phyloP scores from a whole-genome alignment of 2,888 invertebrate genomes.

The Nasonovia ribisnigri region DNA sequence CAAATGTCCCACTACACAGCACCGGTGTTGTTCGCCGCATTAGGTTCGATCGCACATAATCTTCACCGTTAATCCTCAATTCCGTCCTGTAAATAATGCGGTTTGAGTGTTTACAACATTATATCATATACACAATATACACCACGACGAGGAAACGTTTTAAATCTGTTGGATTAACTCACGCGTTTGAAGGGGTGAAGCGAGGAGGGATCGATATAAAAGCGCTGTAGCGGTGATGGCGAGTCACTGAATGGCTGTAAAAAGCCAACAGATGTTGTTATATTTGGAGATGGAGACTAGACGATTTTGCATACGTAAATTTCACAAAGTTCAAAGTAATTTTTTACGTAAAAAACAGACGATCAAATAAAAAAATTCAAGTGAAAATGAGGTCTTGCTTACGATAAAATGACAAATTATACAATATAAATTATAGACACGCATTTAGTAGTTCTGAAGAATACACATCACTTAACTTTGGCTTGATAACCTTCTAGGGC shows the following conservation, averaged over 20 bases:
- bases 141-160: background rate
- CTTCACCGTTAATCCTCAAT: constrained; percentile 7
- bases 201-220: background rate
- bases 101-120: background rate
- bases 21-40: background rate
- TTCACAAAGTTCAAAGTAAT: background rate
- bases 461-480: background rate
- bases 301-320: background rate
- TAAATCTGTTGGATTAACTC: constrained; percentile 27
- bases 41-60: background rate
- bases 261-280: background rate
- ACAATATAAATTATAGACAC: background rate
- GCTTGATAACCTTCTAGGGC: background rate
- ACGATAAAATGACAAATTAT: background rate
- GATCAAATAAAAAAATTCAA: too few species aligned
- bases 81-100: constrained; percentile 8
- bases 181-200: too few species aligned
- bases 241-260: background rate
- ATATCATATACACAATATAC: background rate
- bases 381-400: background rate
- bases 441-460: background rate
- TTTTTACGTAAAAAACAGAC: background rate
- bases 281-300: background rate
- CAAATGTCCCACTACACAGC: background rate
- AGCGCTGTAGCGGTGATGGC: background rate